Conservation (phyloP, 2,113 vertebrate genomes). For the Coptodon rendalli region DNA sequence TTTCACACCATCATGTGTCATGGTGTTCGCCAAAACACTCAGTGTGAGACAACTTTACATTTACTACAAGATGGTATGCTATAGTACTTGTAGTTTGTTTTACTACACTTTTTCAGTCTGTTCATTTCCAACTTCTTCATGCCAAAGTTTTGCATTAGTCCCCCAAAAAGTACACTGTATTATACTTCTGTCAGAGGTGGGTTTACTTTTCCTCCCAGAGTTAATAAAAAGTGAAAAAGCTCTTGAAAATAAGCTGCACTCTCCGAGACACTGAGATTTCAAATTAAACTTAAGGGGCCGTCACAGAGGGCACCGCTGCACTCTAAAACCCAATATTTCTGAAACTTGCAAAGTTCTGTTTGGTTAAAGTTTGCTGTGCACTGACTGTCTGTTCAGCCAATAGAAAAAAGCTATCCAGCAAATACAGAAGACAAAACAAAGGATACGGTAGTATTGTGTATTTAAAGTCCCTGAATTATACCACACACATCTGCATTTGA, state of each 20-base stretch:
- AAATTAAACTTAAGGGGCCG: not conserved
- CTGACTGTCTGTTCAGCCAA: not conserved
- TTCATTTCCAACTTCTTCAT: not conserved
- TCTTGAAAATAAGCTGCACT: not conserved
- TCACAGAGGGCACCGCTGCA: not conserved
- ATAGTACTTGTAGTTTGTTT: not conserved
- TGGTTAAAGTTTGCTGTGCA: not conserved
- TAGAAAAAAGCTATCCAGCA: not conserved
- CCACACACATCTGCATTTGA: not conserved
- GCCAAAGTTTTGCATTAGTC: not conserved
- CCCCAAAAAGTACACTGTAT: not conserved
- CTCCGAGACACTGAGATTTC: not conserved
- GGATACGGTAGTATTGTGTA: not conserved
- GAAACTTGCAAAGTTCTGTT: not conserved
- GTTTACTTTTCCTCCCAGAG: not conserved
- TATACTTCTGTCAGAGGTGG: not conserved
- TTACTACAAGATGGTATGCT: not conserved
- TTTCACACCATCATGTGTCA: not conserved
- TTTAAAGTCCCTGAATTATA: not conserved
- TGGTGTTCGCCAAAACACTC: not conserved
- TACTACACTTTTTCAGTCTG: not conserved
- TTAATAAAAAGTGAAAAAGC: not conserved
- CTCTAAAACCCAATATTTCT: not conserved
- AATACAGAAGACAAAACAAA: not conserved
- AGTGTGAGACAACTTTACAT: not conserved